Base-by-base conservation (phyloP, 2,113 vertebrate species). In the Hymenochirus boettgeri region DNA sequence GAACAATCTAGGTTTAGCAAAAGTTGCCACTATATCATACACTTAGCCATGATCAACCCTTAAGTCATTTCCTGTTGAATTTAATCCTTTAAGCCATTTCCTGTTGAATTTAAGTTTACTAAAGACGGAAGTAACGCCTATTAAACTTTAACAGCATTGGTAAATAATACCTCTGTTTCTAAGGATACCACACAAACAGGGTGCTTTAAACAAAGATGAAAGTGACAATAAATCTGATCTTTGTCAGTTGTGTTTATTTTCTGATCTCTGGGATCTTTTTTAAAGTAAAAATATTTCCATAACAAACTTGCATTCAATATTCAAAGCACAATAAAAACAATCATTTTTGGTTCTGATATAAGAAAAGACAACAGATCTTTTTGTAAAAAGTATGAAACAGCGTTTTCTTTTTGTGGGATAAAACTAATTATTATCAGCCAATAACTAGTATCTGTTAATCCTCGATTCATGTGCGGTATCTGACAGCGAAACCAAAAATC, bases 231-330 rank as follows among this genome's bases (percentile, higher is more conserved):
- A 92, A 90, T 91, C 88, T 85, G 73, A 75, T 69, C 76, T 23
- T 76, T 84, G 87, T 90, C 89, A 85, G 88, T 89, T 89, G 75
- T 89, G 86, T 90, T 92, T 88, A 76, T 78, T 85, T 92, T 88
- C 76, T 51, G 22, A 66, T 50, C 55, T 39, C 57, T 13, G n/a
- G 21, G 51, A 71, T 74, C 24, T 85, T 80, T 81, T 82, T 84
- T 89, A 77, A 64, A 78, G 82, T 82, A 79, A 85, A 90, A 87
- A 82, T 76, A 63, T 66, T 75, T 82, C 79, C 80, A 77, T 80
- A 78, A 88, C 62, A 69, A 74, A 60, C 17, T 22, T 52, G 45
- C 51, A 50, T 61, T 60, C 2, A 48, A 72, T 80, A 72, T 75
- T 65, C 62, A 63, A 46, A 65, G 19, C 22, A 60, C 51, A 66